These are phyloP conservation scores for Hippolais icterina DNA, from an alignment of 2,113 vertebrate species.

Conservation along the genomic window DNA sequence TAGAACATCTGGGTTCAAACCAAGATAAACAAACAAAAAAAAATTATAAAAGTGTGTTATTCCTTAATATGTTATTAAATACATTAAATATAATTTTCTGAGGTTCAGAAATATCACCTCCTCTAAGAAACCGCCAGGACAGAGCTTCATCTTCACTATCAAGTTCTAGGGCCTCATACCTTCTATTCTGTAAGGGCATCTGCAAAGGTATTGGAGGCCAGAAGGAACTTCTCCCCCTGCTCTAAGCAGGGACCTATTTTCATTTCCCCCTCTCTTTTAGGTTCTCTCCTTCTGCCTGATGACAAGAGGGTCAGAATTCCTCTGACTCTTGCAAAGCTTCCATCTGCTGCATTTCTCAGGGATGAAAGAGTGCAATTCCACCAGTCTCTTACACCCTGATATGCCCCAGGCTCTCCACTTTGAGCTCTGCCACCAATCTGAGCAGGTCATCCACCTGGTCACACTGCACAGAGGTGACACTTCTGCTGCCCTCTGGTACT, in stretches of 20 bases:
- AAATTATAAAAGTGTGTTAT: not conserved
- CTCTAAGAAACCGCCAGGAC: not conserved
- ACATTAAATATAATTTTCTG: not conserved
- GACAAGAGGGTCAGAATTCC: not conserved
- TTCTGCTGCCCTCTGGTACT: not conserved
- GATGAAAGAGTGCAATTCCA: accelerated
- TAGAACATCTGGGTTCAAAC: not conserved
- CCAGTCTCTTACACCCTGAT: not conserved
- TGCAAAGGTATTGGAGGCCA: not conserved
- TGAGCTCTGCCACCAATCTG: not conserved
- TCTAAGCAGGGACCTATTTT: not conserved
- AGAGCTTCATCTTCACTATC: not conserved
- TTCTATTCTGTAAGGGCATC: not conserved
- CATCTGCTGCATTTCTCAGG: not conserved
- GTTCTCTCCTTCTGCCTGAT: not conserved
- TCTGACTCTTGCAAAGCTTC: not conserved
- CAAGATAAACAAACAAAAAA: not conserved
- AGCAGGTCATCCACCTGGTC: not conserved
- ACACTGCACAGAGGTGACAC: too few relatives aligned
- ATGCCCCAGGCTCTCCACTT: not conserved
- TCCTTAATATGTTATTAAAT: not conserved
- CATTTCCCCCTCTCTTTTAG: not conserved
- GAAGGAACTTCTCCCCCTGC: not conserved
- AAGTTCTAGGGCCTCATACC: not conserved
- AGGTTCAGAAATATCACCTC: not conserved